Conservation (phyloP, 2,797 vertebrate genomes). For the Rhynchonycteris naso region DNA sequence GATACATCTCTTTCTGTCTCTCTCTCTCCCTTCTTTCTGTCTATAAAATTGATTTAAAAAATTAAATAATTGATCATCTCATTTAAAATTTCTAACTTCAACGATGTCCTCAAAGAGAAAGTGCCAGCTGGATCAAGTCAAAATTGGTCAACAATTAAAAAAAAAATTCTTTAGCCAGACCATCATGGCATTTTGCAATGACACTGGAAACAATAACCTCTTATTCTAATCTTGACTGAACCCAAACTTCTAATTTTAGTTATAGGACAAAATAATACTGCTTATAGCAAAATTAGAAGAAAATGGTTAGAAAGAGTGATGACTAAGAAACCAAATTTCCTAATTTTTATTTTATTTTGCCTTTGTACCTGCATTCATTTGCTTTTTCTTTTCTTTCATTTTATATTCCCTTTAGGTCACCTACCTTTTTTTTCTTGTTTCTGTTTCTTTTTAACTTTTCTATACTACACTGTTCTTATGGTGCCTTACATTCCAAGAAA, state of each 20-base stretch:
- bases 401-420: not conserved
- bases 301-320: not conserved
- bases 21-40: too few relatives aligned
- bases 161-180: not conserved
- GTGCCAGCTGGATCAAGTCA: constrained; percentile 12
- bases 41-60: too few relatives aligned
- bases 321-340: constrained; percentile 18
- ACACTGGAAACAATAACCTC: constrained; percentile 28
- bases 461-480: not conserved
- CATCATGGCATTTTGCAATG: constrained; percentile 22
- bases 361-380: not conserved
- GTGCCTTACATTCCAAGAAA: not conserved
- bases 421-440: not conserved
- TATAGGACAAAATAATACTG: constrained; percentile 50
- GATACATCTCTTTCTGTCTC: too few relatives aligned
- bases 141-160: constrained; percentile 38
- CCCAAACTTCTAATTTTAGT: constrained; percentile 52
- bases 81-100: constrained; percentile 41
- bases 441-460: constrained; percentile 13
- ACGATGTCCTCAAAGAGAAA: not conserved
- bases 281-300: constrained; percentile 4
- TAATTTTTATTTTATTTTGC: not conserved
- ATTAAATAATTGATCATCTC: not conserved
- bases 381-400: not conserved
- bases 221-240: constrained; percentile 19